Evolutionary conservation across 2,797 vertebrate genomes (phyloP), one percentile per base, ranked within the genome.

Genomic region (Tauraco hartlaubi): DNA sequence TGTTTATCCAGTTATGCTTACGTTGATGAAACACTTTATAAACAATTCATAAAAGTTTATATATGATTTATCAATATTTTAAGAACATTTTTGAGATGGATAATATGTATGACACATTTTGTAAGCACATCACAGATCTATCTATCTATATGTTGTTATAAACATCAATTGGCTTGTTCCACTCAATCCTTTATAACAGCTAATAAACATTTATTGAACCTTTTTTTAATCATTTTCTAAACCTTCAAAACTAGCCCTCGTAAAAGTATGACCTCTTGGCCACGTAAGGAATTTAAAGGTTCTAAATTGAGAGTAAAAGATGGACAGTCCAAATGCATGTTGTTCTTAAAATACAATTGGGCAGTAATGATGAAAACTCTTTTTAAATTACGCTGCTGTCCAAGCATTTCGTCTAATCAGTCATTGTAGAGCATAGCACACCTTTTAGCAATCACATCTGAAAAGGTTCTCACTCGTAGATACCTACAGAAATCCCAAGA

Each of bases 141-240:
- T 82, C 54, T 79, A 13, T 73, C 56, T 83, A 15, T 88, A 75
- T 37, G 49, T 77, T 80, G 29, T 54, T 86, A 37, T 61, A 88
- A 77, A 64, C 35, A 88, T 51, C 31, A 71, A 0, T 61, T 90
- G 37, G 21, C 43, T 90, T 83, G 29, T 83, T 94, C 46, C 21
- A 46, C 41, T 85, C n/a, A 46, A 5, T 88, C 46, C 19, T 92
- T 90, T 81, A 4, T 86, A 79, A 48, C 31, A 88, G 15, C 51
- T 90, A 84, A 72, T 84, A 94, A 66, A 11, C 9, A 3, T 82
- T 93, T 97, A 56, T 82, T 88, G 74, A 94, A 79, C 9, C 5
- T 15, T 88, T 82, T 88, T 83, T 79, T 88, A 64, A 71, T 77
- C 0, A 33, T 83, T 74, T 93, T 69, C 31, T 78, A 49, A 89